Base-by-base conservation (phyloP, 2,797 vertebrate genomes). In the Brachyrhaphis roseni region DNA sequence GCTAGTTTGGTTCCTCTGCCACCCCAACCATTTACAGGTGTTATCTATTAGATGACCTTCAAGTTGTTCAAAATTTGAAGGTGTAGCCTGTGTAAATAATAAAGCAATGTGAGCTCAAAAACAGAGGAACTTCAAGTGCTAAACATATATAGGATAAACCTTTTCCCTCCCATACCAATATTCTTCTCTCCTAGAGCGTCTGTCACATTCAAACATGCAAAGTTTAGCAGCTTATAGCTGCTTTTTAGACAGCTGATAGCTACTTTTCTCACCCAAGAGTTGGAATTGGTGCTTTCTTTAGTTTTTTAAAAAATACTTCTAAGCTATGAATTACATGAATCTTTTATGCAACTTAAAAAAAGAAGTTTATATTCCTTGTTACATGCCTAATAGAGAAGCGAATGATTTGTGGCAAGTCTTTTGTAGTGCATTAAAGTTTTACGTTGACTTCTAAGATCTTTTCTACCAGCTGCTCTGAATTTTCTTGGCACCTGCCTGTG, bases 371-470 rank as follows among this genome's bases (percentile, higher is more conserved):
- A 66, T 43, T n/a, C 13, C 39, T n/a, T 70, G 66, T 41, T 43
- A 3, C 5, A 84, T 8, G 66, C 71, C 78, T 76, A 78, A 71
- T 28, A 73, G 79, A 88, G 74, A 81, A 75, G 75, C 62, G 62
- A 81, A 88, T 81, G 84, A 86, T 84, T 64, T 74, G 75, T 31
- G 53, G 75, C 82, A 71, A 74, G 77, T 81, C 72, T 78, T 89
- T 87, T 87, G 82, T 81, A 78, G 84, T 79, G 78, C 71, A 87
- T 89, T 88, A 89, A 88, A 86, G 83, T 81, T 79, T 82, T 8
- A 47, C 82, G 78, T 66, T 82, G 80, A 84, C 84, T 82, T 82
- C 59, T 28, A 78, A 72, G 86, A 82, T 87, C 78, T 78, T 84
- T 75, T 75, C 73, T 72, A 72, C 84, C 88, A 84, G 87, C 84